Base-by-base conservation (phyloP, 2,797 vertebrate species). In the Sorex maritimensis region DNA sequence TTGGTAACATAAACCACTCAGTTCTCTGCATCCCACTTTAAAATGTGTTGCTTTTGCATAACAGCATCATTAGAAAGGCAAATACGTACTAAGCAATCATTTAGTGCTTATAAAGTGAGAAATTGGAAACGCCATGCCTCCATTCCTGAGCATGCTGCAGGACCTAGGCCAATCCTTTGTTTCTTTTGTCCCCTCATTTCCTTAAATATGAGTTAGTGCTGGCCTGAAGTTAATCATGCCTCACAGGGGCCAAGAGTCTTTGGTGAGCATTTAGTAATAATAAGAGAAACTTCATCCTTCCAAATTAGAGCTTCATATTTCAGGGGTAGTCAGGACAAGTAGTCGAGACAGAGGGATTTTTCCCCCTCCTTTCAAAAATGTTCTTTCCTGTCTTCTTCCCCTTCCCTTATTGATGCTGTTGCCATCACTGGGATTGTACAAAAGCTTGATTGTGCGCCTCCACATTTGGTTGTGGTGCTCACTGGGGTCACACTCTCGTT, bases 61-160 rank as follows among this genome's bases (percentile, higher is more conserved):
- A 55, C 26, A 65, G 13, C 49, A 96, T 95, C 94, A 95, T 96
- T 96, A 96, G 75, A 79, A 82, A 91, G 82, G 90, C 52, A 94
- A 96, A 95, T 96, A 92, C 85, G 52, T 58, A 96, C 97, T 97
- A 97, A 75, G 97, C 97, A 97, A 97, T 79, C 95, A 97, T 95
- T 95, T 72, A 13, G 94, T 92, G 94, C 95, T 97, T 91, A 10
- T 92, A 92, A 96, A 97, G 67, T 4, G 85, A 96, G 96, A 97
- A 93, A 96, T 44, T 94, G 85, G 94, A 89, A 44, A 44, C 17
- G 6, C 58, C 5, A 19, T 21, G 6, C 17, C 21, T 15, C 21
- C 6, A 15, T 61, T 61, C 21, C 21, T 19, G 58, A 61, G 58
- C 58, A 61, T 61, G 0, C 82, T 68, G 30, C 15, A 21, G 23